Percentiles rank a stretch among this genome's conserved stretches.
phyloP scores from a whole-genome alignment of 2,113 vertebrate genomes.

The Spea multiplicata region DNA sequence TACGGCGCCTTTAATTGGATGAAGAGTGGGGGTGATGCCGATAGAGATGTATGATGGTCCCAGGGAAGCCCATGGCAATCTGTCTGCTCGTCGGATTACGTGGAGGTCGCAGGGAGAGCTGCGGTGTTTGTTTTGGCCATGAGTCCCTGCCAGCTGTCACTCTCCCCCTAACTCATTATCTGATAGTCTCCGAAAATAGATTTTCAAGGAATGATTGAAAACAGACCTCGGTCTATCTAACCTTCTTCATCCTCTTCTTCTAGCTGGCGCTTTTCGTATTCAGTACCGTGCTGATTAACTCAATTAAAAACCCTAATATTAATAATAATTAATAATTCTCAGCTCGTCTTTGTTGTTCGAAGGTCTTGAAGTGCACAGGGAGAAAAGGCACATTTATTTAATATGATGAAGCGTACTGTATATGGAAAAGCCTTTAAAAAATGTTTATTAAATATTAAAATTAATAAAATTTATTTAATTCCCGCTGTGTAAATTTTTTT shows the following conservation, averaged over 20 bases:
- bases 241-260: background rate
- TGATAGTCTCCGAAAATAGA: slow-evolving; percentile 37
- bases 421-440: background rate
- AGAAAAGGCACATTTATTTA: background rate
- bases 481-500: background rate
- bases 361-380: background rate
- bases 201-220: slow-evolving; percentile 24
- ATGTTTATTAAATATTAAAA: background rate
- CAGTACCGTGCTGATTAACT: background rate
- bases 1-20: background rate
- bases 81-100: slow-evolving; percentile 40
- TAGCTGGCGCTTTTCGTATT: background rate
- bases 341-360: background rate
- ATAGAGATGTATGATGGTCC: slow-evolving; percentile 18
- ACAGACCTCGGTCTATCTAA: background rate
- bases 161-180: slow-evolving; percentile 41
- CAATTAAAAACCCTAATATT: background rate
- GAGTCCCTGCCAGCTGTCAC: slow-evolving; percentile 31
- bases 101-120: slow-evolving; percentile 35
- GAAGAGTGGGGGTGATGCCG: slow-evolving; percentile 14
- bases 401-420: too few relatives aligned
- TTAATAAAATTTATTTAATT: background rate
- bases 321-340: slow-evolving; percentile 5
- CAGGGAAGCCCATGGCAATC: slow-evolving; percentile 38
- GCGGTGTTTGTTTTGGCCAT: slow-evolving; percentile 35